Evolutionary conservation across 2,888 invertebrate species (phyloP).

Genomic region (Himalopsyche tibetana): DNA sequence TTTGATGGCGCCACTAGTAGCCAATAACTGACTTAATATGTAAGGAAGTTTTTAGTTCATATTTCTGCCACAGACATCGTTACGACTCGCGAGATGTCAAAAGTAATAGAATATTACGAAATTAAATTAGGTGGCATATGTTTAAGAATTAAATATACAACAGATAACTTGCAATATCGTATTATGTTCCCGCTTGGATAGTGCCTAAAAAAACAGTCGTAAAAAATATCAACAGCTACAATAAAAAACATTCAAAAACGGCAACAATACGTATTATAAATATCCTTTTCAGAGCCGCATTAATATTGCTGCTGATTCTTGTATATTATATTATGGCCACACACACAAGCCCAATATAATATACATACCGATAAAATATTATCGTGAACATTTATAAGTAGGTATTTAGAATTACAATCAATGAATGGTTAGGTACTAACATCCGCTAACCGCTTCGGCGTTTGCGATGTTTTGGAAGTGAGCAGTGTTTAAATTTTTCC

Average conservation of each 20-base stretch:
- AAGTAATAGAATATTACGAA: too few relatives aligned
- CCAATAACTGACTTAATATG: too few relatives aligned
- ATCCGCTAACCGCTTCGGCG: conserved; percentile 28
- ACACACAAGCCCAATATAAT: conserved; percentile 7
- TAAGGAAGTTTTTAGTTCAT: too few relatives aligned
- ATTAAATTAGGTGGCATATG: background rate
- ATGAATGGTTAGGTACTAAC: conserved; percentile 23
- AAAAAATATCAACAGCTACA: conserved; percentile 16
- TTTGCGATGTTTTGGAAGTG: conserved; percentile 2
- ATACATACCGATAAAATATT: conserved; percentile 9
- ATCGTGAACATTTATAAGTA: conserved; percentile 31
- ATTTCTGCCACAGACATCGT: too few relatives aligned
- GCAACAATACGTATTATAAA: conserved; percentile 9
- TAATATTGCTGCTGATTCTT: background rate
- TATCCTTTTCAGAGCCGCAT: background rate
- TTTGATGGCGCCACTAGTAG: too few relatives aligned
- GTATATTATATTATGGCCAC: background rate
- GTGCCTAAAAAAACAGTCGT: background rate
- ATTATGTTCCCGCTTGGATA: background rate
- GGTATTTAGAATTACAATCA: conserved; percentile 29
- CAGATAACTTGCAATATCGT: background rate
- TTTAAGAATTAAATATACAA: background rate
- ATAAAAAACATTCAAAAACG: conserved; percentile 2
- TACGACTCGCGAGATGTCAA: too few relatives aligned
- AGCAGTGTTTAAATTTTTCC: background rate